Percentiles rank a stretch among this genome's conserved stretches.
These are phyloP conservation scores for Drosophila falleni DNA, from an alignment of 2,888 invertebrate genomes.

Conservation along the genomic window DNA sequence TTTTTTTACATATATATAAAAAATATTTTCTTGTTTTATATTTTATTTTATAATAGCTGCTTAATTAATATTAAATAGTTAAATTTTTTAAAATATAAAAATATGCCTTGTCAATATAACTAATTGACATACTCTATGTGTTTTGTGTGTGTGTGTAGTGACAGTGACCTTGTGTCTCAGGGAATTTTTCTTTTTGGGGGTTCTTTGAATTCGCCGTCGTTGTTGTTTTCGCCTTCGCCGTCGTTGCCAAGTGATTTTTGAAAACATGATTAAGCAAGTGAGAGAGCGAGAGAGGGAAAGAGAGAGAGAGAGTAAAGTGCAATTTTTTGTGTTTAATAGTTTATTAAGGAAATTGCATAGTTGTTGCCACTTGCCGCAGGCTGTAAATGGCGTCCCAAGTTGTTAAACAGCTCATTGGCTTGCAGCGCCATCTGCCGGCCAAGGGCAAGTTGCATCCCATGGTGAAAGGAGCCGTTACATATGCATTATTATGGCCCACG, in stretches of 20 bases:
- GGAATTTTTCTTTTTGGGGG: neutral
- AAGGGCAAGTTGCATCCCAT: constrained; percentile 80
- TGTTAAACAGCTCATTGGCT: constrained; percentile 43
- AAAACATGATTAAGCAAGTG: neutral
- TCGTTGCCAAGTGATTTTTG: constrained; percentile 6
- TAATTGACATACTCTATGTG: neutral
- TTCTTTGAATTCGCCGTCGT: constrained; percentile 10
- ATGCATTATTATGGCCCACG: constrained; percentile 90
- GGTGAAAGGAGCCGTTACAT: constrained; percentile 88
- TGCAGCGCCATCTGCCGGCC: constrained; percentile 49
- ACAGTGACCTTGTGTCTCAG: constrained; percentile 36
- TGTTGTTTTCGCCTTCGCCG: constrained; percentile 1
- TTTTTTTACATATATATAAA: neutral
- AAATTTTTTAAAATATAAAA: neutral
- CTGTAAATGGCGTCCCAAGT: constrained; percentile 42
- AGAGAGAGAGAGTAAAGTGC: neutral
- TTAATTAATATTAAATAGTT: neutral
- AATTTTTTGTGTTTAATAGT: neutral
- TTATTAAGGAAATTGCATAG: constrained; percentile 14
- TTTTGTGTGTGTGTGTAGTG: neutral
- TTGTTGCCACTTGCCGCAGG: constrained; percentile 1
- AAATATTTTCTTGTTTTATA: neutral
- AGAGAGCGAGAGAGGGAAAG: neutral
- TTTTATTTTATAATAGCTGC: neutral
- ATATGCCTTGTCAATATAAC: neutral